phyloP scores from a whole-genome alignment of 2,797 vertebrate species.

The Dendrocincla tyrannina region DNA sequence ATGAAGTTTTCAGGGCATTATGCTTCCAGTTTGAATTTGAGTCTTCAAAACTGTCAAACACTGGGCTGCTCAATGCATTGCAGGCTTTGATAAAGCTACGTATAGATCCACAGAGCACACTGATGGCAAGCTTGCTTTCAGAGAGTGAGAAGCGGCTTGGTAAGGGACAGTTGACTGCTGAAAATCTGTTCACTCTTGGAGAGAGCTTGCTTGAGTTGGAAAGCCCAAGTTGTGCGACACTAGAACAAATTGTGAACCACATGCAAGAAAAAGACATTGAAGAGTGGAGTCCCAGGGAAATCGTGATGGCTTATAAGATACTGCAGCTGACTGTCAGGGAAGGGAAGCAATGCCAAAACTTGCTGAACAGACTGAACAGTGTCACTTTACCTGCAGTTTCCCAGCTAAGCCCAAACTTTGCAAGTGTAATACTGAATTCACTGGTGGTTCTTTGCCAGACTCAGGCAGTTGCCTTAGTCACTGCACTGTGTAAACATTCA shows the following conservation, averaged over 20 bases:
- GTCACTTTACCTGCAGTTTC: conserved; percentile 66
- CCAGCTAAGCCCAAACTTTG: conserved; percentile 72
- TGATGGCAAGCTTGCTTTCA: conserved; percentile 80
- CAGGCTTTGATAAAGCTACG: conserved; percentile 81
- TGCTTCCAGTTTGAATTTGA: conserved; percentile 83
- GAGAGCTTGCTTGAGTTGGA: conserved; percentile 81
- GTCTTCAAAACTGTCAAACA: conserved; percentile 75
- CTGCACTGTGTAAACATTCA: conserved; percentile 82
- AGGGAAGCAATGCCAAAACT: conserved; percentile 68
- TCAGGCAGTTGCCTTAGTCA: conserved; percentile 79
- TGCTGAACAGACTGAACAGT: conserved; percentile 84
- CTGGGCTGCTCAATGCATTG: conserved; percentile 78
- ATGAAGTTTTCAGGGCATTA: conserved; percentile 76
- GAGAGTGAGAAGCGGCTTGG: conserved; percentile 83
- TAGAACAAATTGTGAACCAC: conserved; percentile 78
- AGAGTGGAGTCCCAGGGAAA: conserved; percentile 77
- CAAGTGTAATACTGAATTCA: conserved; percentile 79
- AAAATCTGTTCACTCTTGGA: conserved; percentile 81
- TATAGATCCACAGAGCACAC: conserved; percentile 79
- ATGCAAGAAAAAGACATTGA: conserved; percentile 73
- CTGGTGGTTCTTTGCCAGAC: conserved; percentile 82
- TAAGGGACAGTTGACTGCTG: conserved; percentile 68
- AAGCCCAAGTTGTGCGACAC: conserved; percentile 38
- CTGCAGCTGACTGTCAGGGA: conserved; percentile 71
- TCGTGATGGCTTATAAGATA: conserved; percentile 79